Conservation (phyloP, 2,797 vertebrate species). For the Ctenosaura bakeri region DNA sequence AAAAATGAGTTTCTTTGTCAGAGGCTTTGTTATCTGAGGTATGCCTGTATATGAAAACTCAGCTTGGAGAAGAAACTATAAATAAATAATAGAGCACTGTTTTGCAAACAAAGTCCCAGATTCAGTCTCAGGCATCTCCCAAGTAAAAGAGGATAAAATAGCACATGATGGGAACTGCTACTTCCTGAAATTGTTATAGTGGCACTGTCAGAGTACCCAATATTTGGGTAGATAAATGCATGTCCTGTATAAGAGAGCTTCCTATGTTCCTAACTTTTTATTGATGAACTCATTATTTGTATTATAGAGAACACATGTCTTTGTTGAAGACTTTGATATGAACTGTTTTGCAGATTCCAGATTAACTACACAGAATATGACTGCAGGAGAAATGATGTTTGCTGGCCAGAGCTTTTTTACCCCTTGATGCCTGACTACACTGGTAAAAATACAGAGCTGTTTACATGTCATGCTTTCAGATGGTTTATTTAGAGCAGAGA, state of each 20-base stretch:
- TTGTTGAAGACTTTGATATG: neutral
- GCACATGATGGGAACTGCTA: no score
- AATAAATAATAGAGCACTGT: neutral
- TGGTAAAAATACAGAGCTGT: constrained; percentile 79
- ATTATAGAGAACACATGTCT: neutral
- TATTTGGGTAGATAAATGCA: neutral
- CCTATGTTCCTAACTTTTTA: no score
- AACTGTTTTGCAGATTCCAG: constrained; percentile 84
- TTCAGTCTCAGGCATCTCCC: neutral
- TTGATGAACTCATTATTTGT: no score
- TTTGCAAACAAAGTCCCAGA: neutral
- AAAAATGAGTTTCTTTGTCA: no score
- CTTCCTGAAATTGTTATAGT: neutral
- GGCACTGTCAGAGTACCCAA: neutral
- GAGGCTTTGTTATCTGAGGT: no score
- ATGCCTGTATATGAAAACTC: no score
- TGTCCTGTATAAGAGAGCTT: no score
- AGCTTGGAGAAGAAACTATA: neutral
- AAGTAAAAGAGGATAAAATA: neutral
- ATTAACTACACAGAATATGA: constrained; percentile 94
- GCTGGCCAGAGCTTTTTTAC: constrained; percentile 93
- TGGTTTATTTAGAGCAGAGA: neutral
- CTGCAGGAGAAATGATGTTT: constrained; percentile 91
- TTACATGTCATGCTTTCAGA: neutral
- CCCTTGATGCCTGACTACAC: constrained; percentile 90